phyloP scores from a whole-genome alignment of 2,888 invertebrate genomes.

The Pristionchus maxplancki region DNA sequence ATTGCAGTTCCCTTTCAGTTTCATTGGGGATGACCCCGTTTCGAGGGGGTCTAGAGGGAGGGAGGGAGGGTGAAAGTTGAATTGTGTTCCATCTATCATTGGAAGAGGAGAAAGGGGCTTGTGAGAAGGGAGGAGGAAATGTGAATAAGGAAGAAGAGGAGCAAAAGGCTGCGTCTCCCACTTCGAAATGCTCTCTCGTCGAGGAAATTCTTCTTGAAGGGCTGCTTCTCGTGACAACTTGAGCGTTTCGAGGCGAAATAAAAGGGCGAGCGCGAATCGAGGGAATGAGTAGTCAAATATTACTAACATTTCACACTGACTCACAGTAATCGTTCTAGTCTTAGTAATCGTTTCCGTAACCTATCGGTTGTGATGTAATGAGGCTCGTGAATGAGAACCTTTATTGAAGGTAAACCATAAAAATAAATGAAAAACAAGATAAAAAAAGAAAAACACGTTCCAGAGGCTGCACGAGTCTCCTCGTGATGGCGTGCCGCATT shows the following conservation, averaged over 20 bases:
- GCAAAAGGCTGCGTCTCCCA: neutral
- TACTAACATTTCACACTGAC: too few relatives aligned
- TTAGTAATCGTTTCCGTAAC: neutral
- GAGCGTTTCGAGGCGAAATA: neutral
- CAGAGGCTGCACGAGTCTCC: constrained; percentile 47
- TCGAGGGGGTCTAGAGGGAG: neutral
- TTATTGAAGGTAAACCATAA: neutral
- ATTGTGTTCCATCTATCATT: constrained; percentile 41
- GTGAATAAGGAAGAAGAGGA: neutral
- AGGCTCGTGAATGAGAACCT: neutral
- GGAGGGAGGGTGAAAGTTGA: constrained; percentile 18
- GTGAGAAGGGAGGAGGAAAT: neutral
- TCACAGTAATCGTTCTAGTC: neutral
- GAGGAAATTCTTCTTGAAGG: constrained; percentile 43
- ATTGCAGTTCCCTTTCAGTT: constrained; percentile 35
- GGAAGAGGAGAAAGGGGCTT: constrained; percentile 9
- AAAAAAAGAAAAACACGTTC: neutral
- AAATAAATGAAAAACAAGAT: neutral
- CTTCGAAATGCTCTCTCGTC: neutral
- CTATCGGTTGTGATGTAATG: neutral
- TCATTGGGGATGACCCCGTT: constrained; percentile 17
- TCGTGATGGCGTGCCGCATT: neutral
- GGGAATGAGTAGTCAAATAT: neutral
- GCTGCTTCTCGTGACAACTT: constrained; percentile 31
- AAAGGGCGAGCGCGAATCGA: constrained; percentile 8